These are phyloP conservation scores for Phaethornis superciliosus DNA, from an alignment of 2,113 vertebrate genomes.

Conservation along the genomic window DNA sequence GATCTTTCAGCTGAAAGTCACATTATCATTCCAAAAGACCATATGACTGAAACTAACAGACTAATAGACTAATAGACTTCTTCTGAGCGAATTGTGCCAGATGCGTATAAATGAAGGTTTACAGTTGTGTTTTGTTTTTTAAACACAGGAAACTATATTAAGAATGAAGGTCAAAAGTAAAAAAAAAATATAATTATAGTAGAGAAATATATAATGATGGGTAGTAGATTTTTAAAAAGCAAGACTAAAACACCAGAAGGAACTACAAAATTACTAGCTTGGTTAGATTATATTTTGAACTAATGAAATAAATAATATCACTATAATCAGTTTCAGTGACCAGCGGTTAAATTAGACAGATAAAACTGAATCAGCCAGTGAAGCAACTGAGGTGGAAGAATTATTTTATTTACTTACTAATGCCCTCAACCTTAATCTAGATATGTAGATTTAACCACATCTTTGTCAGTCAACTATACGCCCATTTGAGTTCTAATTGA, in stretches of 20 bases:
- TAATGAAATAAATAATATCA: not conserved
- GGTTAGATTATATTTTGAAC: constrained; percentile 3
- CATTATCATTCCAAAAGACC: not conserved
- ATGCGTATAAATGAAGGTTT: not conserved
- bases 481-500: constrained; percentile 53
- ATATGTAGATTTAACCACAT: constrained; percentile 31
- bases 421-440: constrained; percentile 25
- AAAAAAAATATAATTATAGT: not conserved
- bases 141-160: not conserved
- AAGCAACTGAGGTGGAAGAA: not conserved
- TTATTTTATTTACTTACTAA: constrained; percentile 39
- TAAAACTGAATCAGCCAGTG: not conserved
- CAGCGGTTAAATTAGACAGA: not conserved
- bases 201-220: not conserved
- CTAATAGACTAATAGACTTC: not conserved
- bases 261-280: not conserved
- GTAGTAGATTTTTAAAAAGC: not conserved
- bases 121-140: not conserved
- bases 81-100: not conserved
- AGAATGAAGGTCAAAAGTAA: not conserved
- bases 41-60: not conserved
- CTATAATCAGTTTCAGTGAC: not conserved
- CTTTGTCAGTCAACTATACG: not conserved
- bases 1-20: not conserved
- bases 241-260: not conserved